Evolutionary conservation across 1,140 invertebrate species (phyloP), one percentile per base, ranked within the genome.

Genomic region (Onthophagus taurus): DNA sequence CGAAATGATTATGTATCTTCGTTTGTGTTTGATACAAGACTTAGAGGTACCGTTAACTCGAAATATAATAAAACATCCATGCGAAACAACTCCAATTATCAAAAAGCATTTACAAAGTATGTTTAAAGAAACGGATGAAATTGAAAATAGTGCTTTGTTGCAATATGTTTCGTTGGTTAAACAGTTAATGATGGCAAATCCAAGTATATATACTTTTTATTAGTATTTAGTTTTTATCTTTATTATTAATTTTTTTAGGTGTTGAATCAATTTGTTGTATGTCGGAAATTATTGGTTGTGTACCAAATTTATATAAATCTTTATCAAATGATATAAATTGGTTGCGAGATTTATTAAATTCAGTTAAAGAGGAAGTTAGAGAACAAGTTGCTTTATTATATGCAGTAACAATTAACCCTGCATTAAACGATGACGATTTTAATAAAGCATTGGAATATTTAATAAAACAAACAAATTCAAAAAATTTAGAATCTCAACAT

Each of bases 1-100:
- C 49, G 77, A 83, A 68, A 80, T 89, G 46, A 62, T 90, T 4
- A 68, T 79, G 2, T 90, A 89, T 63, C 61, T 88, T 41, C 72
- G 85, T 3, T 69, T 87, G 53, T 89, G 85, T 58, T 63, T 91
- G 14, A 34, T 69, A 14, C 72, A 70, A 57, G 71, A 70, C 58
- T 64, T 73, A 4, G 63, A 72, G 37, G 57, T 72, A 16, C 61
- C 67, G 6, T 31, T 61, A 17, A 59, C 60, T 20, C 57, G 56
- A 20, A 65, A 67, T 31, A 54, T 63, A 9, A 35, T 71, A 2
- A 67, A 70, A 39, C 79, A 82, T 65, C 79, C 80, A 0, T 76
- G 72, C 48, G 71, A 76, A 45, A 62, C 70, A 12, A 77, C 78
- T 6, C 80, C 80, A 7, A 47, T 75, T 11, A 72, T 82, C 35